Evolutionary conservation across 1,140 invertebrate species (phyloP), one percentile per base, ranked within the genome.

Genomic region (Drosophila pruinosa): DNA sequence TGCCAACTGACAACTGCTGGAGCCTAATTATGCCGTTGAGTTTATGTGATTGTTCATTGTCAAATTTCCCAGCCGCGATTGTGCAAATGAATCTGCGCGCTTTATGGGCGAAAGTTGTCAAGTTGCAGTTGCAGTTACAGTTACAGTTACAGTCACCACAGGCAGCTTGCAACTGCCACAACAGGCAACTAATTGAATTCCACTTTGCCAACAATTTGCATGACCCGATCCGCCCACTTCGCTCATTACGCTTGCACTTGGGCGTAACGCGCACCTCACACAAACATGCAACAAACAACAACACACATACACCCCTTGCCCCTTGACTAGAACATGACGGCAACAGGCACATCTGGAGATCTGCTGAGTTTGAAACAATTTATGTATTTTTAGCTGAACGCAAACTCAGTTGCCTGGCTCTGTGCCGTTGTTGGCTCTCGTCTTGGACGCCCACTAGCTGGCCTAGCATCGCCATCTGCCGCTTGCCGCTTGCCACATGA

Each of bases 381-480:
- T 73, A 69, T 72, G 34, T 72, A 68, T 76, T 76, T 76, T 75
- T 75, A 68, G 69, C 45, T 43, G 26, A 58, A 47, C 15, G 36
- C 58, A 63, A 47, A 43, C 59, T 68, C 56, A 50, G 65, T 63
- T 67, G 26, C 24, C 48, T 34, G n/a, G 31, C 31, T 34, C n/a
- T 3, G 31, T 48, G 56, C 24, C 28, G 19, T 61, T 41, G 52
- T 34, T 59, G 54, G 47, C 61, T 59, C 53, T 74, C 73, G 52
- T 64, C 72, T 68, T 54, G 71, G 43, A 88, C 81, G 81, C 81
- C 81, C 81, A 88, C 81, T 53, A 36, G 64, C 54, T 57, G 63
- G 54, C 41, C 7, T 4, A 14, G 43, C 59, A 71, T 15, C 62
- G 77, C 81, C 80, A 85, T 85, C 53, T 72, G 73, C 78, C 56